phyloP scores from a whole-genome alignment of 2,113 vertebrate species.

The Atractosteus spatula region DNA sequence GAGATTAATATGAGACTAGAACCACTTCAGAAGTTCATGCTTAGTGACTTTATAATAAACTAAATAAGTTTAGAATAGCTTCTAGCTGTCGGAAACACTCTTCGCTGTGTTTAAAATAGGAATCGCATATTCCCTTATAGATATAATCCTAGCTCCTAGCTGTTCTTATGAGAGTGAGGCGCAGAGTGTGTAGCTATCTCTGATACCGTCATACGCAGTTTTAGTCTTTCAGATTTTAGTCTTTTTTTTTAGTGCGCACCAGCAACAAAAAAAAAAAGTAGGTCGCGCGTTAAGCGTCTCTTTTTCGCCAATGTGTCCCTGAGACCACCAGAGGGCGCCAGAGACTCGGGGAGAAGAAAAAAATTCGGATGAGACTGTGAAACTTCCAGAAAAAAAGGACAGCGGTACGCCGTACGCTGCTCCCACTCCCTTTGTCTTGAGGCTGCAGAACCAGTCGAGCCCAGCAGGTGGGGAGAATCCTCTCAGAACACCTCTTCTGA shows the following conservation, averaged over 20 bases:
- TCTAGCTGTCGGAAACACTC: too few relatives aligned
- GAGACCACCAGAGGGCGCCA: constrained; percentile 19
- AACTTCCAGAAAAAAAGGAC: constrained; percentile 11
- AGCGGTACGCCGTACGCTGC: background rate
- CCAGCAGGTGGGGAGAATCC: constrained; percentile 42
- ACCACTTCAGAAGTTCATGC: too few relatives aligned
- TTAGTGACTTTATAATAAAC: too few relatives aligned
- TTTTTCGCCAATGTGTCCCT: background rate
- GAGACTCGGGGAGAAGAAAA: background rate
- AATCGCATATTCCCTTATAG: background rate
- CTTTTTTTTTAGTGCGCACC: background rate
- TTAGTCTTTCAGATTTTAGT: too few relatives aligned
- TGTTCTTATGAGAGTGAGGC: background rate
- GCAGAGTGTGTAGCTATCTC: background rate
- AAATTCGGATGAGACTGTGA: constrained; percentile 12
- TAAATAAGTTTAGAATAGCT: too few relatives aligned
- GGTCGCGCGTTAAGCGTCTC: background rate
- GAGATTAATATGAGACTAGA: too few relatives aligned
- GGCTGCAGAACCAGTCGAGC: background rate
- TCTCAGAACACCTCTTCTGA: too few relatives aligned
- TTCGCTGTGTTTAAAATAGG: too few relatives aligned
- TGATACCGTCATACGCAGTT: background rate
- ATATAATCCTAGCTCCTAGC: background rate
- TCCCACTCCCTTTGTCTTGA: constrained; percentile 6
- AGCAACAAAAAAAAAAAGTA: background rate